Evolutionary conservation across 2,113 vertebrate genomes (phyloP).

Genomic region (Capreolus pygargus): DNA sequence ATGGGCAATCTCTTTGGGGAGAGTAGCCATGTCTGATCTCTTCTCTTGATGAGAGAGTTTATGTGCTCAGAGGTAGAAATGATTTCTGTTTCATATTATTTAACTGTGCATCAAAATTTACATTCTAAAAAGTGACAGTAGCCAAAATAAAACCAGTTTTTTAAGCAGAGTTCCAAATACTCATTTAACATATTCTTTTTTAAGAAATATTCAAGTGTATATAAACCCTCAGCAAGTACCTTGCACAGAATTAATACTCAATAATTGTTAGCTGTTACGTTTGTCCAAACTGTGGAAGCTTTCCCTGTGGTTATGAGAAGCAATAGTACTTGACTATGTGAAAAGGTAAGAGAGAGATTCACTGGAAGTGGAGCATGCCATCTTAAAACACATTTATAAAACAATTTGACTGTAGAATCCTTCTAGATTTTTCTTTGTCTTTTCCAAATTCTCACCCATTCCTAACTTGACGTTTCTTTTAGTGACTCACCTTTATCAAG

Average conservation of each 20-base stretch:
- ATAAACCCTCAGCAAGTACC: neutral
- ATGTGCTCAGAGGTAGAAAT: neutral
- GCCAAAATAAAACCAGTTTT: neutral
- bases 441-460: neutral
- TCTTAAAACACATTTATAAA: neutral
- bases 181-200: neutral
- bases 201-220: neutral
- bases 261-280: neutral
- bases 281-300: neutral
- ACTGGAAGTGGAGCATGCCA: neutral
- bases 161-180: neutral
- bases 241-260: neutral
- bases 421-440: neutral
- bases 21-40: neutral
- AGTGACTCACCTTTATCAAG: neutral
- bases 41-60: neutral
- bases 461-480: neutral
- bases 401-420: neutral
- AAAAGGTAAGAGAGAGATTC: neutral
- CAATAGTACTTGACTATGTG: neutral
- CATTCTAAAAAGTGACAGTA: neutral
- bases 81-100: neutral
- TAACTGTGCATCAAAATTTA: neutral
- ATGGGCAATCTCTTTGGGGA: neutral
- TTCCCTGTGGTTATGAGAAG: neutral